Percentiles rank a stretch among this genome's conserved stretches.
These are phyloP conservation scores for Cyanoliseus patagonus DNA, from an alignment of 2,113 vertebrate species.

Conservation along the genomic window DNA sequence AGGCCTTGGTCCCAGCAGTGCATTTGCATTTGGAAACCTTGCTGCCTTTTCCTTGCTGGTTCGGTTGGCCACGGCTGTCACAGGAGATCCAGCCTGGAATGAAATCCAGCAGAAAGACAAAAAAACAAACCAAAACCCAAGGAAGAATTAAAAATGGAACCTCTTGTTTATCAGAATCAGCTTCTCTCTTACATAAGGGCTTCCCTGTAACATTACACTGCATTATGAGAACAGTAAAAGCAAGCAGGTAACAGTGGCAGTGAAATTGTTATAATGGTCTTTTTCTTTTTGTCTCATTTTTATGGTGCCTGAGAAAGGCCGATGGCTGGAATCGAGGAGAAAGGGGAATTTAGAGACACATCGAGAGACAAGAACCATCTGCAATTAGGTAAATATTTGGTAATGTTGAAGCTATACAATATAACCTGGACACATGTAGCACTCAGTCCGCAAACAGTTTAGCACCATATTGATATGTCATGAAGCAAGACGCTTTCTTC, in stretches of 20 bases:
- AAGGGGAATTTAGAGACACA: neutral
- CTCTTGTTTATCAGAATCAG: conserved; percentile 2
- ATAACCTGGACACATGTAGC: conserved; percentile 67
- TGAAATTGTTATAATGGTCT: neutral
- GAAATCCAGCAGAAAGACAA: conserved; percentile 7
- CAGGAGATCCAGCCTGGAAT: neutral
- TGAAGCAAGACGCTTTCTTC: conserved; percentile 75
- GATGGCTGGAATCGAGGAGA: neutral
- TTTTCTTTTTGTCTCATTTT: neutral
- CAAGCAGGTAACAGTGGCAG: conserved; percentile 36
- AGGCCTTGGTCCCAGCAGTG: conserved; percentile 72
- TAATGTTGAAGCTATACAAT: conserved; percentile 57
- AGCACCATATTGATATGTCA: conserved; percentile 89
- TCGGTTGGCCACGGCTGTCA: neutral
- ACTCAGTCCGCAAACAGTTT: conserved; percentile 76
- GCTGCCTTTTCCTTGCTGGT: conserved; percentile 28
- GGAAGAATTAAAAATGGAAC: neutral
- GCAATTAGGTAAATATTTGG: conserved; percentile 45
- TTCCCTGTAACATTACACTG: conserved; percentile 50
- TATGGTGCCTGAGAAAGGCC: conserved; percentile 1
- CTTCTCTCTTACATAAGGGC: conserved; percentile 16
- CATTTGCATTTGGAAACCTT: conserved; percentile 35
- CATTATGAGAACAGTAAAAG: conserved; percentile 55
- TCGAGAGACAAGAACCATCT: conserved; percentile 30
- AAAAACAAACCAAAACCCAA: neutral